These are phyloP conservation scores for Drosophila limbata DNA, from an alignment of 2,888 invertebrate genomes.

Conservation along the genomic window DNA sequence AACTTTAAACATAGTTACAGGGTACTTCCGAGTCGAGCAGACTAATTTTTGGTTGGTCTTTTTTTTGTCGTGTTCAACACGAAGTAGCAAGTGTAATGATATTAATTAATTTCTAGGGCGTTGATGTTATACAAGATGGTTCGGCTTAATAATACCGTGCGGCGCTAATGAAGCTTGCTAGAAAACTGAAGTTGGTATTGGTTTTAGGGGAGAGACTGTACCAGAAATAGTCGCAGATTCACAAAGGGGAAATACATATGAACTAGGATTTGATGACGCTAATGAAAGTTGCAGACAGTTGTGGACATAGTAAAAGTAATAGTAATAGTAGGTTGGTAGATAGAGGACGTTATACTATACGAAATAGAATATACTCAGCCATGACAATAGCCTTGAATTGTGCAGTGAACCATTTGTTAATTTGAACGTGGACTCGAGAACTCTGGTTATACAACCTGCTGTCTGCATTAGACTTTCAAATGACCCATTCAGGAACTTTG, in stretches of 20 bases:
- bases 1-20: neutral
- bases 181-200: slow-evolving; percentile 1
- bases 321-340: neutral
- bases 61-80: slow-evolving; percentile 46
- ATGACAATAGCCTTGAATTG: slow-evolving; percentile 7
- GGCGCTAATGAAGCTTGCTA: slow-evolving; percentile 61
- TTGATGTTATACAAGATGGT: slow-evolving; percentile 39
- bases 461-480: slow-evolving; percentile 4
- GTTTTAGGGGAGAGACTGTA: neutral
- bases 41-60: neutral
- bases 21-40: slow-evolving; percentile 5
- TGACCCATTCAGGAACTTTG: neutral
- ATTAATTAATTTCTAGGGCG: slow-evolving; percentile 66
- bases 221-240: neutral
- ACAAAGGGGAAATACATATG: too few relatives aligned
- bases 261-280: slow-evolving; percentile 6
- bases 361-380: slow-evolving; percentile 2
- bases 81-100: slow-evolving; percentile 47
- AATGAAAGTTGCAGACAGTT: slow-evolving; percentile 4
- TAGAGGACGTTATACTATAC: neutral
- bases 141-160: slow-evolving; percentile 23
- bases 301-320: neutral
- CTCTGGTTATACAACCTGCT: neutral
- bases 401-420: slow-evolving; percentile 3
- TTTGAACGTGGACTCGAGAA: neutral